These are phyloP conservation scores for Ursus arctos DNA, from an alignment of 2,113 vertebrate species.

Conservation along the genomic window DNA sequence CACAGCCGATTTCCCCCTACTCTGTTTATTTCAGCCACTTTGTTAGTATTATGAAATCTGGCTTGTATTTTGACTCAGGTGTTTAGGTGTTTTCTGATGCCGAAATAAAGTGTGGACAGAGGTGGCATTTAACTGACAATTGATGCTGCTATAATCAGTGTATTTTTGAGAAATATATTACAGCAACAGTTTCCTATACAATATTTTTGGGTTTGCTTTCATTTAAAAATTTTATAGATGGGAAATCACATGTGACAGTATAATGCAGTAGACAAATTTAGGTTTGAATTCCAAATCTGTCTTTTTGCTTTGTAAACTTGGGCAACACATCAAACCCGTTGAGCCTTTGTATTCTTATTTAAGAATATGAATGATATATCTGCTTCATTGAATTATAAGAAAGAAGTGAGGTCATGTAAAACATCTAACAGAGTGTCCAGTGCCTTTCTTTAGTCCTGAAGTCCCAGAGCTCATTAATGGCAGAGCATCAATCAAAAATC, in stretches of 20 bases:
- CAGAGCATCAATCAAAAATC: background rate
- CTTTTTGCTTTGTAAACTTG: background rate
- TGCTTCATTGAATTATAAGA: background rate
- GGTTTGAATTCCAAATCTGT: background rate
- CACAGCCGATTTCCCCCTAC: background rate
- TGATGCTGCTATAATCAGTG: background rate
- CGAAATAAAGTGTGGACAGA: background rate
- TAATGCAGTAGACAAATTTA: background rate
- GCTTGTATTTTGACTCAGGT: background rate
- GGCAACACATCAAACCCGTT: background rate
- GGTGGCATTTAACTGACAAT: background rate
- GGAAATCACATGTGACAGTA: background rate
- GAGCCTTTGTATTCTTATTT: background rate
- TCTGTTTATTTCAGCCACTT: background rate
- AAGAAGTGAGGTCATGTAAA: background rate
- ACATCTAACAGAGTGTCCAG: background rate
- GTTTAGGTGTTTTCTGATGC: background rate
- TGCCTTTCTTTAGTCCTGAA: background rate
- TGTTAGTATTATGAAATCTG: background rate
- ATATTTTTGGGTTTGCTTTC: background rate
- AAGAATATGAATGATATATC: background rate
- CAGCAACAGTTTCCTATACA: background rate
- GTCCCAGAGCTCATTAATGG: background rate
- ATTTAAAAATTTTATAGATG: conserved; percentile 12
- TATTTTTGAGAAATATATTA: background rate